A percentile compares a stretch with the other conserved stretches of the same genome.
Evolutionary conservation across 1,140 invertebrate genomes (phyloP).

Genomic region (Cataglyphis hispanica): DNA sequence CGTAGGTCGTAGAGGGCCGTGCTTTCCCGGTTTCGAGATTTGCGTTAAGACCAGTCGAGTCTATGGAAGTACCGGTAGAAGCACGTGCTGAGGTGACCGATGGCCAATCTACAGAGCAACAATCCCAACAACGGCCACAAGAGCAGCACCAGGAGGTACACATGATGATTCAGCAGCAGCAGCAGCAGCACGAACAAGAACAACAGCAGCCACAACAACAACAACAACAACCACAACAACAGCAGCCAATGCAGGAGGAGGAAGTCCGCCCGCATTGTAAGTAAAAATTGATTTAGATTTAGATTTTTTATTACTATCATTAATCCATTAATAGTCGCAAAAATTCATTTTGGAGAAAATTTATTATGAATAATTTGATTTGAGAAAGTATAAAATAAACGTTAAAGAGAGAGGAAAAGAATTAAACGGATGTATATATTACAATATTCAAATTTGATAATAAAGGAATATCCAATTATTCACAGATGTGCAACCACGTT

Average conservation of each 20-base stretch:
- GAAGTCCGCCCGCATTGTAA: slow-evolving; percentile 89
- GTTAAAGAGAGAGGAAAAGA: neutral
- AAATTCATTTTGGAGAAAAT: neutral
- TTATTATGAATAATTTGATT: slow-evolving; percentile 13
- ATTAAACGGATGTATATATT: neutral
- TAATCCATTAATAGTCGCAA: neutral
- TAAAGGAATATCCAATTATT: slow-evolving; percentile 23
- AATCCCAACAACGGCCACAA: slow-evolving; percentile 81
- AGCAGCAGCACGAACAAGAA: slow-evolving; percentile 72
- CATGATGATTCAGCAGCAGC: slow-evolving; percentile 77
- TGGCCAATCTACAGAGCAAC: slow-evolving; percentile 75
- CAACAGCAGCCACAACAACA: slow-evolving; percentile 71
- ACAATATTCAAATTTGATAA: neutral
- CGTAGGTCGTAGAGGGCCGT: slow-evolving; percentile 81
- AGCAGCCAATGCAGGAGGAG: slow-evolving; percentile 75
- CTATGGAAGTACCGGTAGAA: slow-evolving; percentile 81
- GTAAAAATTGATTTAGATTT: slow-evolving; percentile 65
- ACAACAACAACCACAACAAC: slow-evolving; percentile 68
- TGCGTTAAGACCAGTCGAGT: slow-evolving; percentile 79
- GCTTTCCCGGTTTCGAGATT: slow-evolving; percentile 80
- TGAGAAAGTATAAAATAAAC: neutral
- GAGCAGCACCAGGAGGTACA: slow-evolving; percentile 76
- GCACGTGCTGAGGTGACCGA: slow-evolving; percentile 80
- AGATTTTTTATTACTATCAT: neutral
- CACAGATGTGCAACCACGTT: slow-evolving; percentile 89